Base-by-base conservation (phyloP, 1,140 invertebrate species). In the Drosophila sucinea region DNA sequence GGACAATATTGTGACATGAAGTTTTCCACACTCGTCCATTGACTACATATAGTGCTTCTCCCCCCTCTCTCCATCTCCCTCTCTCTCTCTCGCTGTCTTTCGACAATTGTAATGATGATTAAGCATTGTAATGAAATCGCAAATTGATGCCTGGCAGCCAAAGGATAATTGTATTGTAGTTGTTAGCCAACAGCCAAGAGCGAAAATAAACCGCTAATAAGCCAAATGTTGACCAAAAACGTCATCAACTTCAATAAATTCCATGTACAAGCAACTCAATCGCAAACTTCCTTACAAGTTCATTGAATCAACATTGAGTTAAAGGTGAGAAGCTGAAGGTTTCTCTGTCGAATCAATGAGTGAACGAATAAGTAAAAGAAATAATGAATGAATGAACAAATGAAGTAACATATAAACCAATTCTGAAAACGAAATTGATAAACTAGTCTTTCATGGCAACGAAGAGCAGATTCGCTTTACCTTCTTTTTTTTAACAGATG, bases 61-160 rank as follows among this genome's bases (percentile, higher is more conserved):
- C 41, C 23, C 41, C 23, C 41, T 32, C 40, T 58, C 40, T 2
- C 54, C 25, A 60, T 29, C 25, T 54, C 70, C 70, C 64, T 35
- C 8, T 75, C 69, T 60, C 60, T 70, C 44, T 62, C 70, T 67
- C 38, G 41, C 57, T 81, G 68, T 58, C 54, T 38, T 44, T 66
- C 38, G 54, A 55, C 57, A 41, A 51, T 32, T 41, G 77, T 87
- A 87, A 87, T 87, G 83, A 87, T 87, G 83, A 87, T 87, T 87
- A 89, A 87, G 79, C 84, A 87, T 87, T 83, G 83, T 77, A 87
- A 87, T 87, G 83, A 87, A 87, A 87, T 86, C 83, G 79, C 83
- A 82, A 86, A 86, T 86, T 86, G 82, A 76, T 75, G 69, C 67
- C 78, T 60, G 60, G 64, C 38, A 25, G 33, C 57, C 58, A 76